Evolutionary conservation across 2,888 invertebrate species (phyloP).

Genomic region (Apeira syringaria): DNA sequence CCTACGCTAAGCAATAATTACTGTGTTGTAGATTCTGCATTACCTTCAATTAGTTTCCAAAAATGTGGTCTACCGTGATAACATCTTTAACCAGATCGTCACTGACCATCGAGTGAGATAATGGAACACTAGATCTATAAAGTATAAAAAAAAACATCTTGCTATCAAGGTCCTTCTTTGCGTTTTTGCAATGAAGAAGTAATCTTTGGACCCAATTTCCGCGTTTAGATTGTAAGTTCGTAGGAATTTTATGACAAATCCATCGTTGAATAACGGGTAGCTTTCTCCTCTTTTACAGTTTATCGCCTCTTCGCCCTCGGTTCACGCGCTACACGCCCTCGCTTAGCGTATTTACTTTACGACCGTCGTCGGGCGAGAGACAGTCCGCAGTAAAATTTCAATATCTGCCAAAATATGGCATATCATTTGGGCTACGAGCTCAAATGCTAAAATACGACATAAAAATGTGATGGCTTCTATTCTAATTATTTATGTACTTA

Average conservation of each 20-base stretch:
- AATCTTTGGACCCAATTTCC: too few relatives aligned
- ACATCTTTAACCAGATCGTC: too few relatives aligned
- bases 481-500: conserved; percentile 41
- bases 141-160: too few relatives aligned
- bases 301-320: conserved; percentile 25
- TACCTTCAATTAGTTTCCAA: too few relatives aligned
- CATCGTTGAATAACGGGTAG: conserved; percentile 41
- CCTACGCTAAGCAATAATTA: too few relatives aligned
- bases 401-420: conserved; percentile 63
- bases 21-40: too few relatives aligned
- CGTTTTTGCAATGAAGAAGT: too few relatives aligned
- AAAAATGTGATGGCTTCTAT: conserved; percentile 44
- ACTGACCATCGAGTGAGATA: too few relatives aligned
- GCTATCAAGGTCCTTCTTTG: too few relatives aligned
- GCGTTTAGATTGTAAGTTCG: too few relatives aligned
- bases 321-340: conserved; percentile 22
- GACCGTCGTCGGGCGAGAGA: conserved; percentile 44
- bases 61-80: too few relatives aligned
- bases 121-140: too few relatives aligned
- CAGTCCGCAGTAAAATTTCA: conserved; percentile 63
- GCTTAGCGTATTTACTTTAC: conserved; percentile 41
- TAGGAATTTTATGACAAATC: conserved; percentile 49
- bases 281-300: conserved; percentile 40
- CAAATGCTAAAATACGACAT: conserved; percentile 46
- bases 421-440: conserved; percentile 55